Base-by-base conservation (phyloP, 2,888 invertebrate genomes). In the Phanerotoma sp. region DNA sequence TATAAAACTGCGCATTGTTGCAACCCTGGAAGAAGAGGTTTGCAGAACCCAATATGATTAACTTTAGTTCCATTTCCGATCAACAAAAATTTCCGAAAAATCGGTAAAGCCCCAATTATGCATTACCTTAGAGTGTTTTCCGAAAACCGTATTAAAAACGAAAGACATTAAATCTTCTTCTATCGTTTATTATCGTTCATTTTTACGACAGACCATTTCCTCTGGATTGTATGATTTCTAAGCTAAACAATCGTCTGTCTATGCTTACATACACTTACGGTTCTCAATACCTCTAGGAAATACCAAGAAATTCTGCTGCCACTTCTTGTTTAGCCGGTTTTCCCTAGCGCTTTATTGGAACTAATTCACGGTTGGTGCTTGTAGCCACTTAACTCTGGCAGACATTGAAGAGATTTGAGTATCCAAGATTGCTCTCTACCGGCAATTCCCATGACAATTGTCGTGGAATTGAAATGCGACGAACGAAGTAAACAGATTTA, bases 321-420 rank as follows among this genome's bases (percentile, higher is more conserved):
- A 15, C 35, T 18, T 20, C 6, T 30, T 45, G 30, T 45, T 32
- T 20, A 38, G 38, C 32, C 32, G n/a, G 5, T 13, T 47, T 33
- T 22, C 16, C 15, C 13, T 13, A 13, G 35, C 22, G 52, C 57
- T 62, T 62, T 45, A 40, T 51, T 52, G 35, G 54, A 56, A 54
- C 59, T 63, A 60, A 58, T 61, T 63, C 57, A 50, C 56, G 38
- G 50, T 55, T 50, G 54, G 54, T 57, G 53, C 50, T 57, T 35
- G 44, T 42, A 58, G 51, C 37, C 56, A 60, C 56, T 62, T 56
- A 51, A 56, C 51, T 54, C 40, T 38, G 45, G 40, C 55, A 53
- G 50, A 51, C 53, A 47, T 52, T 48, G 45, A 45, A 45, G 49
- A 47, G 35, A 21, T 28, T 21, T 33, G 16, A 22, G 35, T 47